Evolutionary conservation across 2,113 vertebrate species (phyloP).

Genomic region (Harpagus bidentatus): DNA sequence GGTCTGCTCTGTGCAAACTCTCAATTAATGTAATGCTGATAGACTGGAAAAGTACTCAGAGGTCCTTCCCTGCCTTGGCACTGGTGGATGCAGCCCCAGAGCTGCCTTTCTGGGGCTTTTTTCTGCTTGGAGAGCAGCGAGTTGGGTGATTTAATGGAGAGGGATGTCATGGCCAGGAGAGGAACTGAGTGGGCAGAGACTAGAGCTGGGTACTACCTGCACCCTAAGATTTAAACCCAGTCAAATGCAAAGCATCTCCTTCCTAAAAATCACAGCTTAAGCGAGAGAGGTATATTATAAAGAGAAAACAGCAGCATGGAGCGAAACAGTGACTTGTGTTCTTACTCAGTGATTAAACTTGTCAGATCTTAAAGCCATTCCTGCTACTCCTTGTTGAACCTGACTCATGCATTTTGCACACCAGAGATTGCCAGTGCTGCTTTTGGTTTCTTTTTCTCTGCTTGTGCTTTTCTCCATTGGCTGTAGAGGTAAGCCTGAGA

Average conservation of each 20-base stretch:
- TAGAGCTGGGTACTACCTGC: accelerated
- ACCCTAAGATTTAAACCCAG: not conserved
- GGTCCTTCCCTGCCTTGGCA: not conserved
- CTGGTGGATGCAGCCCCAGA: not conserved
- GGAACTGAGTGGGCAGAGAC: not conserved
- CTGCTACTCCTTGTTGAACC: not conserved
- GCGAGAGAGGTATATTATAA: accelerated
- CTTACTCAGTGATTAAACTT: not conserved
- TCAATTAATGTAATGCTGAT: not conserved
- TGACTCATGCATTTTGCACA: not conserved
- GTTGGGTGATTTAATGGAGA: accelerated
- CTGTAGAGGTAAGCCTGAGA: not conserved
- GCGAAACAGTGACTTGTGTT: not conserved
- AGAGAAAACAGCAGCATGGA: not conserved
- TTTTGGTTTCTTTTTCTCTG: not conserved
- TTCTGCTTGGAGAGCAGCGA: accelerated
- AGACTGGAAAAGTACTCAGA: not conserved
- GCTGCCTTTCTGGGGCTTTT: not conserved
- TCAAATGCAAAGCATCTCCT: not conserved
- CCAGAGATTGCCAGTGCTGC: not conserved
- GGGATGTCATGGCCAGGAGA: not conserved
- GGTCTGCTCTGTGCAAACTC: not conserved
- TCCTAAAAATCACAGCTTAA: not conserved
- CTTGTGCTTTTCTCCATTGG: not conserved
- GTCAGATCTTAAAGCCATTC: not conserved